Conservation (phyloP, 2,888 invertebrate species). For the Plebejus anna region DNA sequence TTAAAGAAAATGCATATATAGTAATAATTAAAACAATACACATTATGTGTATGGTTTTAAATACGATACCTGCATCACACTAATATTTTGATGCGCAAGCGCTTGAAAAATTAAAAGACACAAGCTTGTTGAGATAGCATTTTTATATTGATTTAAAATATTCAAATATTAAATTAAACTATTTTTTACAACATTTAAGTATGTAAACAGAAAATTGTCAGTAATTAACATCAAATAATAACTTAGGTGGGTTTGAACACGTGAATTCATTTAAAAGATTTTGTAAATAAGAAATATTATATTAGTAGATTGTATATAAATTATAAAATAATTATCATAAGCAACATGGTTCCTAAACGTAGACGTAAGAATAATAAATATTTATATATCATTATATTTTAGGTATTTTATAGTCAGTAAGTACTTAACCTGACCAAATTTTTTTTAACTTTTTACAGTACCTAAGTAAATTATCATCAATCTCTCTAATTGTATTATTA, state of each 20-base stretch:
- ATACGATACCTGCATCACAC: not conserved
- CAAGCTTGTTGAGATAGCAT: no score
- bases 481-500: not conserved
- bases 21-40: no score
- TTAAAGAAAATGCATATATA: not conserved
- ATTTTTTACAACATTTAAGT: not conserved
- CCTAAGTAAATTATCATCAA: not conserved
- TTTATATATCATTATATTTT: conserved; percentile 30
- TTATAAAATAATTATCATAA: conserved; percentile 16
- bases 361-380: conserved; percentile 40
- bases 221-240: no score
- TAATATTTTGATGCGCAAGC: not conserved
- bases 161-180: not conserved
- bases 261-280: not conserved
- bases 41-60: no score
- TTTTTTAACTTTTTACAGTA: not conserved
- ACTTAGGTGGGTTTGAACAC: not conserved
- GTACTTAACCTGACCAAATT: not conserved
- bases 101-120: not conserved
- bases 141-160: not conserved
- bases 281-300: conserved; percentile 11
- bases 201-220: not conserved
- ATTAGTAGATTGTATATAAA: not conserved
- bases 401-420: not conserved
- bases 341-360: conserved; percentile 21